Evolutionary conservation across 2,113 vertebrate genomes (phyloP).

Genomic region (Poeciliopsis occidentalis): DNA sequence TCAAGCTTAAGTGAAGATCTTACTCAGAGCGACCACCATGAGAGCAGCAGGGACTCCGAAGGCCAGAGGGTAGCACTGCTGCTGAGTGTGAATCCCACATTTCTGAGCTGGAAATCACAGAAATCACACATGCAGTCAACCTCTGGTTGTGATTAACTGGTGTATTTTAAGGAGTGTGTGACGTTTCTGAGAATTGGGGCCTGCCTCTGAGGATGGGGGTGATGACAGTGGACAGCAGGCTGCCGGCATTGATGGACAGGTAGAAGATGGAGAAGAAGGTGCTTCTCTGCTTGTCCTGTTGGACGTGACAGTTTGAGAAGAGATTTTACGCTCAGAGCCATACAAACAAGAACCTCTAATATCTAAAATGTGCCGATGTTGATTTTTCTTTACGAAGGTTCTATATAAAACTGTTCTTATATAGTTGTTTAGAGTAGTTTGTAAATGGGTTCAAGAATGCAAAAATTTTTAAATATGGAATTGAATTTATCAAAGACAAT

Average conservation of each 20-base stretch:
- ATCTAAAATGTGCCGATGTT: too few relatives aligned
- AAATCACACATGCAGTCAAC: conserved; percentile 2
- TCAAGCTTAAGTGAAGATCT: conserved; percentile 52
- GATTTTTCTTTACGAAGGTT: too few relatives aligned
- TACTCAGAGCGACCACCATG: conserved; percentile 90
- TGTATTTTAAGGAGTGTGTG: background rate
- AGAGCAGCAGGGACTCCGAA: conserved; percentile 95
- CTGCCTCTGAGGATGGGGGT: conserved; percentile 91
- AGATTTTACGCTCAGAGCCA: background rate
- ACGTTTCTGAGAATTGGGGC: background rate
- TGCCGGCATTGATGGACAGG: conserved; percentile 92
- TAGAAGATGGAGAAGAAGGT: conserved; percentile 97
- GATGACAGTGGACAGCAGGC: conserved; percentile 91
- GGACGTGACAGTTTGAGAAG: conserved; percentile 15
- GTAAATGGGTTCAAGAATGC: too few relatives aligned
- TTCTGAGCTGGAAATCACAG: conserved; percentile 80
- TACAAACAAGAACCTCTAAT: background rate
- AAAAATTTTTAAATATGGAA: too few relatives aligned
- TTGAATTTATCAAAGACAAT: too few relatives aligned
- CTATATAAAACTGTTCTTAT: too few relatives aligned
- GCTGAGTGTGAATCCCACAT: conserved; percentile 85
- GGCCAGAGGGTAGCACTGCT: conserved; percentile 90
- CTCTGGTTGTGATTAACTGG: background rate
- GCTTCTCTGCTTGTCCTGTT: conserved; percentile 89
- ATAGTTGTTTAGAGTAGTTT: too few relatives aligned